A percentile compares a stretch with the other conserved stretches of the same genome.
Conservation (phyloP, 2,888 invertebrate species). For the Lordiphosa andalusiaca region DNA sequence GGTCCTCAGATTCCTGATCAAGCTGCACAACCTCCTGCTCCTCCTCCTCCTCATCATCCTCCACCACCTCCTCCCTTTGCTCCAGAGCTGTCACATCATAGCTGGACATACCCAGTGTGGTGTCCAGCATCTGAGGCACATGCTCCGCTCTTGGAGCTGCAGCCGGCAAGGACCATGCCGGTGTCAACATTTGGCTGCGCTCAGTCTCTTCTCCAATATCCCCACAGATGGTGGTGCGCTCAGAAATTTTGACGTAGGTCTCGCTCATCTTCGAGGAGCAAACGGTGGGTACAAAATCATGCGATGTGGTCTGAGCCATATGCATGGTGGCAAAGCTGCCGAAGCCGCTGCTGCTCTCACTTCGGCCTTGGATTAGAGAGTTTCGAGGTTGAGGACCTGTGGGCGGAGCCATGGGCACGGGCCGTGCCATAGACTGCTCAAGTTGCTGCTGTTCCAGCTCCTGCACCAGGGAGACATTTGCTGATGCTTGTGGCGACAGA, state of each 20-base stretch:
- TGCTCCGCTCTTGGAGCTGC: neutral
- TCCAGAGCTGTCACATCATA: conserved; percentile 60
- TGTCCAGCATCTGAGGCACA: conserved; percentile 53
- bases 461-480: conserved; percentile 44
- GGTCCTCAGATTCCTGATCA: conserved; percentile 1
- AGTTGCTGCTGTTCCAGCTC: neutral
- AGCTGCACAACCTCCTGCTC: neutral
- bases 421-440: too few species aligned
- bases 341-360: conserved; percentile 52
- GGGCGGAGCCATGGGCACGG: conserved; percentile 20
- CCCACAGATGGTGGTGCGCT: conserved; percentile 69
- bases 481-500: conserved; percentile 55
- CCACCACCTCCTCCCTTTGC: neutral
- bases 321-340: conserved; percentile 42
- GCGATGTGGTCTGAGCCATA: conserved; percentile 25
- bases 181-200: conserved; percentile 16
- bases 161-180: neutral
- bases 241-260: conserved; percentile 57
- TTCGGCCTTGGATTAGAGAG: conserved; percentile 32
- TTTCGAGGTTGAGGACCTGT: conserved; percentile 61
- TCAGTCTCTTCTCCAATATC: conserved; percentile 50
- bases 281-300: conserved; percentile 63
- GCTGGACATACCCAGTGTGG: conserved; percentile 76
- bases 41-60: conserved; percentile 3
- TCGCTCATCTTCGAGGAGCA: conserved; percentile 75